Conservation (phyloP, 1,140 invertebrate genomes). For the Luehdorfia chinensis region DNA sequence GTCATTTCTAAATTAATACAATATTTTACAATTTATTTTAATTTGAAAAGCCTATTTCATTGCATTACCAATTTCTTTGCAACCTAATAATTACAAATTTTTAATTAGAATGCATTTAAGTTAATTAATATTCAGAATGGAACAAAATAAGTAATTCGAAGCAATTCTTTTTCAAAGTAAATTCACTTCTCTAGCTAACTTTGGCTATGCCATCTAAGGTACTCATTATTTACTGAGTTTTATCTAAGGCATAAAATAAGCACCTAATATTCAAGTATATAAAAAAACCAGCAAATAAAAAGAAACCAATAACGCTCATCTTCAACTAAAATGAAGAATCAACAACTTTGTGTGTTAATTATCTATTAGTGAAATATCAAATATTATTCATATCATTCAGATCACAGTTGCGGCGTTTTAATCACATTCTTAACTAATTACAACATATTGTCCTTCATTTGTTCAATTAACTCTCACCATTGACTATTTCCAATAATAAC, state of each 20-base stretch:
- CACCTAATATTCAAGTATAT: constrained; percentile 55
- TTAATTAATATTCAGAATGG: constrained; percentile 18
- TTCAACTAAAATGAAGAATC: constrained; percentile 44
- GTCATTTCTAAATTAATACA: constrained; percentile 54
- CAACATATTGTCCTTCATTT: constrained; percentile 71
- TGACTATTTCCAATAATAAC: constrained; percentile 48
- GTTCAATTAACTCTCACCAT: constrained; percentile 58
- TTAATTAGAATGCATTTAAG: constrained; percentile 16
- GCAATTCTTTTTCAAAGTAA: constrained; percentile 35
- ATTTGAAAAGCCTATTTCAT: constrained; percentile 23
- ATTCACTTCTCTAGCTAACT: constrained; percentile 62
- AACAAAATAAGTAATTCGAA: constrained; percentile 21
- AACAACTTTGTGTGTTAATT: constrained; percentile 65
- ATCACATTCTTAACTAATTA: constrained; percentile 77
- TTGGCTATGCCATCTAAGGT: constrained; percentile 69
- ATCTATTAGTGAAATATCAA: constrained; percentile 77
- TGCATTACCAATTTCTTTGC: constrained; percentile 3
- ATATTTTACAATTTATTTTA: constrained; percentile 44
- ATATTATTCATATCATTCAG: constrained; percentile 79
- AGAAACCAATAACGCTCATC: constrained; percentile 37
- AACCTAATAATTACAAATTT: constrained; percentile 23
- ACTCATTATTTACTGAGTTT: constrained; percentile 46
- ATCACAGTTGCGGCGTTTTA: constrained; percentile 78
- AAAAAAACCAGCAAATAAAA: constrained; percentile 46
- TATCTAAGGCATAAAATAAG: constrained; percentile 65